Evolutionary conservation across 2,888 invertebrate species (phyloP), one percentile per base, ranked within the genome.

Genomic region (Lasioglossum malachurum): DNA sequence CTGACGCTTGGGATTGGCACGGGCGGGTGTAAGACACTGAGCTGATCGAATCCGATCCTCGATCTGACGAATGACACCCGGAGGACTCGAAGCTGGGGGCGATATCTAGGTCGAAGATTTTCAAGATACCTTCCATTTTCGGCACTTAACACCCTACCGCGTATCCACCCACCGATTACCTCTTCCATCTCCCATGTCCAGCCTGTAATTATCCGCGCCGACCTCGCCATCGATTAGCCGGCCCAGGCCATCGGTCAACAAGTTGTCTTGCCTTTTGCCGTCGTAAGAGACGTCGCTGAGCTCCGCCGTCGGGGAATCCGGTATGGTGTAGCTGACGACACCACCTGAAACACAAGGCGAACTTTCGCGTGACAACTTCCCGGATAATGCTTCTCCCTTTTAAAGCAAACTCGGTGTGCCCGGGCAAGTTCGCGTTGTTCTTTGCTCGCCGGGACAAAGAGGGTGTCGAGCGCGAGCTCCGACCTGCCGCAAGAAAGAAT

Each of bases 201-300:
- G 95, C 83, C 96, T 96, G 95, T 96, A 97, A 95, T 96, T 96
- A 94, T 97, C 96, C 71, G 96, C 96, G 35, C 97, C 97, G 84
- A 96, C 95, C 92, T 96, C 96, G 12, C 97, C 97, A 93, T 97
- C 97, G 78, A 97, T 96, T 84, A 98, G 96, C 87, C 97, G 96
- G 41, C 98, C 98, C 69, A 98, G 95, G 67, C 98, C 98, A 71
- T 96, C 96, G 80, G 95, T 95, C 83, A 96, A 94, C 86, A 95
- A 93, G 72, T 96, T 96, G 79, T 94, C 94, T 75, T 93, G 87
- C 80, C 92, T 92, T 79, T 93, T 93, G 3, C 97, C 97, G 93
- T 98, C 98, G 95, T 97, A 98, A 38, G 97, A 97, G 89, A 96
- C 96, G 95, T 98, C 98, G 93, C 95, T 95, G 94, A 96, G 91